These are phyloP conservation scores for Danio aesculapii DNA, from an alignment of 2,797 vertebrate species.

Conservation along the genomic window DNA sequence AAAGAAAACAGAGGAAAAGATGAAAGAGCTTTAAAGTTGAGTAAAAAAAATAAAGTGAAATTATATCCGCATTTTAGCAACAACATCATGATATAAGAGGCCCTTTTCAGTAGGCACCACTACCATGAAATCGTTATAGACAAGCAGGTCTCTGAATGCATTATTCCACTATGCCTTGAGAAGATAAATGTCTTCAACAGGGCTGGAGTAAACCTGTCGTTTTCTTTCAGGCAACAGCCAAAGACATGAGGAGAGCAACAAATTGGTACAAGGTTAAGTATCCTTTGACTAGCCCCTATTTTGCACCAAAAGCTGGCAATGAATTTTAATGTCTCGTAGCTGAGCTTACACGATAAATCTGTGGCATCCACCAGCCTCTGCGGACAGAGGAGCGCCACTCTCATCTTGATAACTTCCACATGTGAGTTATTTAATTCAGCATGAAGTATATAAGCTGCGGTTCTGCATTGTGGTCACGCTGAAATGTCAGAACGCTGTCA, in stretches of 20 bases:
- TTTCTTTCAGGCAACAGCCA: conserved; percentile 25
- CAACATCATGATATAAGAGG: not conserved
- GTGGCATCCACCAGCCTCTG: conserved; percentile 51
- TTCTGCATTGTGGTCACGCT: conserved; percentile 48
- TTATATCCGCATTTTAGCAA: conserved; percentile 39
- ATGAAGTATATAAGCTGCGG: conserved; percentile 41
- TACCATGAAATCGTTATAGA: conserved; percentile 37
- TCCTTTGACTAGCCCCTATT: conserved; percentile 22
- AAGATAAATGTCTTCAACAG: conserved; percentile 4
- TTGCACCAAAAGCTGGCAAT: conserved; percentile 47
- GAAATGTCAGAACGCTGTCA: conserved; percentile 41
- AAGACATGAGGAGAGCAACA: conserved; percentile 27
- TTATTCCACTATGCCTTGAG: conserved; percentile 24
- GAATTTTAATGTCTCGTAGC: conserved; percentile 49
- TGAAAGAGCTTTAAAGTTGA: conserved; percentile 19
- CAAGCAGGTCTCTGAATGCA: conserved; percentile 31
- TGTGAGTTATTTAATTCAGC: conserved; percentile 60
- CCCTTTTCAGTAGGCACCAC: conserved; percentile 17
- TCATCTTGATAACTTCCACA: conserved; percentile 62
- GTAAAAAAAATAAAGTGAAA: not conserved
- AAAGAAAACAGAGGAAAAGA: not conserved
- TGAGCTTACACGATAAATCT: conserved; percentile 53
- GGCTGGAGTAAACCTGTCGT: conserved; percentile 36
- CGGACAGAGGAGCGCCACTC: conserved; percentile 49
- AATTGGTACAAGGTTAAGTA: conserved; percentile 51